A percentile compares a stretch with the other conserved stretches of the same genome.
Conservation (phyloP, 2,888 invertebrate species). For the Liopterus haemorrhoidalis region DNA sequence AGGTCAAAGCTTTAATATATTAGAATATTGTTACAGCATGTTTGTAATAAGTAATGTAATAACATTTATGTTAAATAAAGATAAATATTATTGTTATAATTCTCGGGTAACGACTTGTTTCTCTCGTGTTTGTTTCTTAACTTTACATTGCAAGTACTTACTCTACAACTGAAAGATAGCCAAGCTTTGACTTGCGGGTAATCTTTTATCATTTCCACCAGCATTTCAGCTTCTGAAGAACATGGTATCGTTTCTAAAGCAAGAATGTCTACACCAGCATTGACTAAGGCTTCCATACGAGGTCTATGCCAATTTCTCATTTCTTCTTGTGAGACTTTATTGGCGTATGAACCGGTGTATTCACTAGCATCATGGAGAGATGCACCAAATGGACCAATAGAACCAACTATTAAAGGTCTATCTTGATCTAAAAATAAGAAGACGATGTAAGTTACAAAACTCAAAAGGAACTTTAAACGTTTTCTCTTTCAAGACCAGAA, state of each 20-base stretch:
- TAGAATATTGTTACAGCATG: background rate
- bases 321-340: constrained; percentile 54
- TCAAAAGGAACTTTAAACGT: too few species aligned
- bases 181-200: constrained; percentile 76
- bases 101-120: too few species aligned
- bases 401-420: constrained; percentile 70
- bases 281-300: constrained; percentile 69
- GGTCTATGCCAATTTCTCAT: constrained; percentile 82
- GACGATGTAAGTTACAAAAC: too few species aligned
- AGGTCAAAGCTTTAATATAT: background rate
- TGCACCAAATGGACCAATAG: constrained; percentile 91
- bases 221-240: constrained; percentile 70
- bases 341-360: constrained; percentile 79
- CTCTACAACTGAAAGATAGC: constrained; percentile 84
- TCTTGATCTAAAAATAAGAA: constrained; percentile 28
- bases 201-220: constrained; percentile 71
- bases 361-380: constrained; percentile 87
- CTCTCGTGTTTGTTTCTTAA: constrained; percentile 1
- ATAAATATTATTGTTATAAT: background rate
- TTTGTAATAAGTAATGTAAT: background rate
- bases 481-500: too few species aligned
- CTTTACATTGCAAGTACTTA: constrained; percentile 40
- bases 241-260: constrained; percentile 92
- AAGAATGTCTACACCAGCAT: constrained; percentile 76
- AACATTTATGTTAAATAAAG: background rate